Base-by-base conservation (phyloP, 2,888 invertebrate species). In the Erebia epiphron region DNA sequence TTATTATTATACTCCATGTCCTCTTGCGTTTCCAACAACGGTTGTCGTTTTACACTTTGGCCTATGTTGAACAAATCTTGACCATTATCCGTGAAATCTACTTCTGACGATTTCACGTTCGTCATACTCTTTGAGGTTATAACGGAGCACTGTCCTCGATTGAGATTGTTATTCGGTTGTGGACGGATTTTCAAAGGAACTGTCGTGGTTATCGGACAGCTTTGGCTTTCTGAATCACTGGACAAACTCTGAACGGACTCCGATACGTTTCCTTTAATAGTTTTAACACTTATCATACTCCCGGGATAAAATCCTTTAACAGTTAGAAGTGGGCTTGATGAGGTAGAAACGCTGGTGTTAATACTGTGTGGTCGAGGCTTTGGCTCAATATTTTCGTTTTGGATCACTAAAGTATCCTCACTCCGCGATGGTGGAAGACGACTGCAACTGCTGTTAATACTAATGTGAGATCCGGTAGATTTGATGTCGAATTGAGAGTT, bases 341-440 rank as follows among this genome's bases (percentile, higher is more conserved):
- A 95, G 13, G 95, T 96, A 4, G 95, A 96, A 68, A 94, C 94
- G 80, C 94, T 96, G 0, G 95, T 91, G 71, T 90, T 91, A 74
- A 95, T 93, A 64, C 95, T 94, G 75, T 94, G 94, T 3, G 94
- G 94, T 73, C 95, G 92, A 58, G 94, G 92, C 63, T 95, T 94
- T 0, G 93, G 81, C 77, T 90, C 85, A 0, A 84, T 78, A 66
- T 81, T 90, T 74, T 92, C 89, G 71, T 89, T 89, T 77, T 93
- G 88, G 0, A 91, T 80, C 0, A 94, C 94, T 8, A 97, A 86
- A 0, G 96, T 96, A 79, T 97, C 97, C 82, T 97, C 97, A 74
- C 97, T 97, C 64, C 96, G 94, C 0, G 97, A 97, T 0, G 97
- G 96, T 5, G 96, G 96, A 65, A 97, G 86, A 49, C 96, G 93